Conservation (phyloP, 2,113 vertebrate genomes). For the Trichomycterus rosablanca region DNA sequence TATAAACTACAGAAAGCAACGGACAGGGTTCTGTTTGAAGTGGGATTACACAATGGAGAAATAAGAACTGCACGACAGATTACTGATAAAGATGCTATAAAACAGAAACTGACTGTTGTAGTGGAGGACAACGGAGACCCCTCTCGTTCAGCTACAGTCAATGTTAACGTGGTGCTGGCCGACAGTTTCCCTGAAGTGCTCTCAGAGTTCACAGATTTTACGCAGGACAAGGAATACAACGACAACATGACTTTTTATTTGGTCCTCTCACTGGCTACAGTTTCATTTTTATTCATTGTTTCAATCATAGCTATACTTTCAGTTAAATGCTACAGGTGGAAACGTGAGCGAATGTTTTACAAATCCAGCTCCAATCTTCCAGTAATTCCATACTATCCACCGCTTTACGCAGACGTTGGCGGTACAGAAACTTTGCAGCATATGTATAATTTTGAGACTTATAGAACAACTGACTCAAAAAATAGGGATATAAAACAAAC, state of each 20-base stretch:
- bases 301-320: slow-evolving; percentile 32
- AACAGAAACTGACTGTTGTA: slow-evolving; percentile 46
- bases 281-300: slow-evolving; percentile 32
- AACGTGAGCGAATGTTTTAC: slow-evolving; percentile 27
- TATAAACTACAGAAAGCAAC: slow-evolving; percentile 42
- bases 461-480: slow-evolving; percentile 35
- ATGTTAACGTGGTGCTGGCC: slow-evolving; percentile 48
- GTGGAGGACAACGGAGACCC: slow-evolving; percentile 46
- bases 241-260: slow-evolving; percentile 45
- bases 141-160: slow-evolving; percentile 38
- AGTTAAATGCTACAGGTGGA: slow-evolving; percentile 41
- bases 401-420: too few species aligned
- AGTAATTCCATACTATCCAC: slow-evolving; percentile 39
- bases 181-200: slow-evolving; percentile 54
- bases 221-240: slow-evolving; percentile 37
- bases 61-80: slow-evolving; percentile 42
- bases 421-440: too few species aligned
- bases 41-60: slow-evolving; percentile 46
- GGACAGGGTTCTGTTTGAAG: slow-evolving; percentile 46
- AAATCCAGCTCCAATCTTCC: slow-evolving; percentile 33
- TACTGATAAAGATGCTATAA: slow-evolving; percentile 50
- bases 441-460: slow-evolving; percentile 38
- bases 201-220: slow-evolving; percentile 40
- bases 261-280: slow-evolving; percentile 37
- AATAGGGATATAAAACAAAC: slow-evolving; percentile 30